Base-by-base conservation (phyloP, 1,140 invertebrate genomes). In the Sipha flava region DNA sequence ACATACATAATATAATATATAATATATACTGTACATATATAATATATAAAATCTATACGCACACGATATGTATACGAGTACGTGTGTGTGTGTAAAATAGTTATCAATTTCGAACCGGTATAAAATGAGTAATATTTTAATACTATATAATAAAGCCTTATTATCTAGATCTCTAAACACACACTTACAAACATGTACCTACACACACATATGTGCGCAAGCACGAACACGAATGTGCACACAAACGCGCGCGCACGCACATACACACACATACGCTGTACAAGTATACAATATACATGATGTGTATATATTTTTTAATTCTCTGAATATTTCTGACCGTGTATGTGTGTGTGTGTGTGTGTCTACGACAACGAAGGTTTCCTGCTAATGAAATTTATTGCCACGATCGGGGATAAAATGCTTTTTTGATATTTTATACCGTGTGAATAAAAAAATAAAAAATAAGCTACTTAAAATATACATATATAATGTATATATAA, bases 341-440 rank as follows among this genome's bases (percentile, higher is more conserved):
- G 3, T 2, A 18, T 18, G 5, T 47, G 14, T 47, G 12, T 14
- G 64, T 43, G 64, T 75, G 31, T 59, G 40, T 21, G 21, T 34
- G 29, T 75, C 18, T 21, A 73, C 70, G 34, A 77, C 73, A 57
- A 77, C 73, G 52, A 57, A 43, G 73, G 52, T 34, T 37, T 54
- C 72, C 31, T 49, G 72, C 73, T 77, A 59, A 77, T 59, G 73
- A 77, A 77, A 77, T 77, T 77, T 77, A 77, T 77, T 77, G 73
- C 73, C 34, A 40, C 73, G 73, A 77, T 77, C 47, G 73, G 49
- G 73, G 73, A 77, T 77, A 77, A 77, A 77, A 77, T 77, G 52
- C 49, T 77, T 77, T 77, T 77, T 77, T 77, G 49, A 59, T 77
- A 77, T 77, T 59, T 77, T 77, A 77, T 77, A 59, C 73, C 73